These are phyloP conservation scores for Teleopsis dalmanni DNA, from an alignment of 1,140 invertebrate species.

Conservation along the genomic window DNA sequence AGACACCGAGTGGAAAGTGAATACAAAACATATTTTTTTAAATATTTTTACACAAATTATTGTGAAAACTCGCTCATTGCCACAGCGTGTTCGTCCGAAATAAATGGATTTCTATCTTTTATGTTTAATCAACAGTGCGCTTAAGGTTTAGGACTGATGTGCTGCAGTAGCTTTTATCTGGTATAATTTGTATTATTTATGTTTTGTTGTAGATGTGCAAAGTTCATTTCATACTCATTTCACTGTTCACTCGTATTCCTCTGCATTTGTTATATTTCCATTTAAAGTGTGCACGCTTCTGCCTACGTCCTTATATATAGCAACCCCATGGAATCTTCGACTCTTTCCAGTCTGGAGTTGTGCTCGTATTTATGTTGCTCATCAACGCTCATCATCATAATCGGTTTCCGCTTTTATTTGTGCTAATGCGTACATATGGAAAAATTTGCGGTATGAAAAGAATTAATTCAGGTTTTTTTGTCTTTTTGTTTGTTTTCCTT, in stretches of 20 bases:
- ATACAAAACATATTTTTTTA: background rate
- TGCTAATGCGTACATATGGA: no score
- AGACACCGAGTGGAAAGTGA: background rate
- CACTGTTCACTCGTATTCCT: background rate
- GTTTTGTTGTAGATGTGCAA: background rate
- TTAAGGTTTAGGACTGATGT: no score
- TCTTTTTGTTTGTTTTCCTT: no score
- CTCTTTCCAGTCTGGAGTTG: no score
- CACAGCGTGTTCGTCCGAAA: constrained; percentile 10
- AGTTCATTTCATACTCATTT: background rate
- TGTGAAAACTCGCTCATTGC: no score
- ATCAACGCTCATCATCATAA: constrained; percentile 5
- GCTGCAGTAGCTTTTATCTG: background rate
- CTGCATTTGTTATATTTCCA: background rate
- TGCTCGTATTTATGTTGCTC: constrained; percentile 4
- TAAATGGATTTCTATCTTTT: constrained; percentile 11
- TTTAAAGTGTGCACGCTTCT: no score
- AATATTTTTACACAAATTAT: background rate
- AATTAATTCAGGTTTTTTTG: no score
- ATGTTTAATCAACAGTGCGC: constrained; percentile 6
- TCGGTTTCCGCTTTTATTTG: background rate
- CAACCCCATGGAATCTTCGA: no score
- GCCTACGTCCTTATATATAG: no score
- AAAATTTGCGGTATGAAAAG: no score
- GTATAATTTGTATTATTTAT: background rate